Evolutionary conservation across 2,113 vertebrate species (phyloP), one percentile per base, ranked within the genome.

Genomic region (Nothoprocta pentlandii): DNA sequence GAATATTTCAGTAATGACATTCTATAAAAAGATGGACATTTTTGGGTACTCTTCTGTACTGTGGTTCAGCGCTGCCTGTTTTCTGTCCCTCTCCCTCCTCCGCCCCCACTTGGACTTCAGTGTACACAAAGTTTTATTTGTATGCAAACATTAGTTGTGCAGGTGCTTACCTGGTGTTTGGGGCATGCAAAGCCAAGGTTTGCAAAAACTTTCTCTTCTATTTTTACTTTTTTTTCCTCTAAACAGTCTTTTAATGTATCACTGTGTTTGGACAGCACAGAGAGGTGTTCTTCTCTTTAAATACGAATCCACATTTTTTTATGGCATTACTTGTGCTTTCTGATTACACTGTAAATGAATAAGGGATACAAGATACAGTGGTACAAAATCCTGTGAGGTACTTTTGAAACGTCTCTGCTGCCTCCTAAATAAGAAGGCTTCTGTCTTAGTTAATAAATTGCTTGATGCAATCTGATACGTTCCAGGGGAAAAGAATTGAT

Each of bases 111-210:
- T n/a, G 66, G 67, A 44, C 44, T 71, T 53, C 53, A 59, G 49
- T 62, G 91, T 53, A 53, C 70, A 82, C 28, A 44, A 36, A 51
- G 36, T 80, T 89, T 68, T 92, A 71, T 93, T 94, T 94, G 46
- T 82, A 80, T 80, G 59, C 87, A 94, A 93, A 89, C 88, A 86
- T 1, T 56, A 54, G 64, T 86, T 63, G 81, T 85, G 84, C 92
- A 94, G 89, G 78, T 92, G 87, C 77, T 84, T 85, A 5, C 26
- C 74, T 67, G 75, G 25, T 20, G 30, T 76, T 85, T 54, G 75
- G 63, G 75, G 71, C 78, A 41, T 3, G 25, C 62, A 53, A 87
- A 88, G 34, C 25, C 39, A 62, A 53, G 9, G 59, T 78, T 89
- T 82, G 80, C 70, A 78, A 92, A 85, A 94, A 69, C 36, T 69